Conservation (phyloP, 2,797 vertebrate genomes). For the Ptychadena robeensis region DNA sequence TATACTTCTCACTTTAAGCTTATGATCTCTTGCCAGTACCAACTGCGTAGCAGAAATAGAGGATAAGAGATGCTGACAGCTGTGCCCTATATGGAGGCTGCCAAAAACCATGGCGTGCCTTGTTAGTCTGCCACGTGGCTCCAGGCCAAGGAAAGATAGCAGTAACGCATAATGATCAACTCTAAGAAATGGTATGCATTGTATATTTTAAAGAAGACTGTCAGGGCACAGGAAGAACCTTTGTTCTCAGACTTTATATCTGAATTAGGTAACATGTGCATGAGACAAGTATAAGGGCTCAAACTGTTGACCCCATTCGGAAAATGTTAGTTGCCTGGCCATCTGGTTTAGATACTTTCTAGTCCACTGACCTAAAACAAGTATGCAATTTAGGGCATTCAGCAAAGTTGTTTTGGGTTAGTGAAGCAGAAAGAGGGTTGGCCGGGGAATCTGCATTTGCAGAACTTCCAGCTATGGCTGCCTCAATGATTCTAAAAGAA, state of each 20-base stretch:
- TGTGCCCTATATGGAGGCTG: constrained; percentile 72
- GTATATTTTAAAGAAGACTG: constrained; percentile 66
- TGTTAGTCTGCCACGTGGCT: constrained; percentile 71
- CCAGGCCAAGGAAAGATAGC: constrained; percentile 70
- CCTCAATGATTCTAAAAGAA: no score
- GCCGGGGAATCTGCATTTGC: no score
- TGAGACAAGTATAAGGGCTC: no score
- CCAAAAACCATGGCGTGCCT: constrained; percentile 69
- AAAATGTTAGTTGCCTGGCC: no score
- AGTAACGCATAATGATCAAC: constrained; percentile 69
- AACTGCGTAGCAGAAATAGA: constrained; percentile 74
- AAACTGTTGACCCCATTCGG: background rate
- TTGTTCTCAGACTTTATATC: background rate
- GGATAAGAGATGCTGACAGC: constrained; percentile 75
- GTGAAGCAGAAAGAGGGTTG: no score
- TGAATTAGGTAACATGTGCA: background rate
- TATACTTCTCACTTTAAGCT: constrained; percentile 69
- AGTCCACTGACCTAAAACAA: no score
- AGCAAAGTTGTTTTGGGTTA: no score
- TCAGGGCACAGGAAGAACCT: constrained; percentile 65
- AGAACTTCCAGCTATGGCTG: no score
- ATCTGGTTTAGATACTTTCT: no score
- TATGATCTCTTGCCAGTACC: constrained; percentile 75
- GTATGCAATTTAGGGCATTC: no score
- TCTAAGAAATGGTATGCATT: constrained; percentile 69